Evolutionary conservation across 2,113 vertebrate species (phyloP), one percentile per base, ranked within the genome.

Genomic region (Lepisosteus oculatus): DNA sequence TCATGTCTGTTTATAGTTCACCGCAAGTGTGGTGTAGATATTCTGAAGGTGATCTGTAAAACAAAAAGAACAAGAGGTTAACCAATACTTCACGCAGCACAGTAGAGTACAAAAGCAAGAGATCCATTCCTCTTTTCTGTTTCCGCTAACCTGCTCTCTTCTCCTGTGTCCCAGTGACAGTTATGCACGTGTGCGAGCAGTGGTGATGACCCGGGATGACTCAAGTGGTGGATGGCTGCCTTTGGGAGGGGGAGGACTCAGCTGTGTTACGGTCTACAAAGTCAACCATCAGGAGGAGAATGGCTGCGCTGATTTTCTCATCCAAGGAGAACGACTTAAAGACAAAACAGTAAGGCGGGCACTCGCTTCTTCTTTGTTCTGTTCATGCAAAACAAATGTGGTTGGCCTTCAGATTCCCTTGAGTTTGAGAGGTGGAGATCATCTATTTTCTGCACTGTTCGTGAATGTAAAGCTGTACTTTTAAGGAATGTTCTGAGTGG

Each of bases 121-220:
- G 29, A 29, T 29, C 29, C 29, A 29, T 29, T 29, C 29, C 29
- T 29, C 29, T 29, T 29, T 29, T 29, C 29, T 29, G 29, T 29
- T 29, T 29, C 29, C 29, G 29, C 29, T 29, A 29, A 29, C 29
- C 29, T 8, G 42, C 15, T 14, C 65, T 77, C 55, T 64, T 79
- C 17, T 65, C 67, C 51, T 56, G 85, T 88, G 74, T 88, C 91
- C 90, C 91, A 99, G 96, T 96, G 93, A 94, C 90, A 93, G 91
- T 93, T 99, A 97, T 93, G 97, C 96, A 86, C 95, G 95, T 86
- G 97, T 99, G 92, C 94, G 97, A 97, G 97, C 97, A 92, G 97
- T 99, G 95, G 97, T 99, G 93, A 98, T 99, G 97, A 97, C 96
- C 91, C 94, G 97, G 86, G 97, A 99, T 94, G 97, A 99, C 95